Evolutionary conservation across 2,888 invertebrate genomes (phyloP).

Genomic region (Campoplex nolae): DNA sequence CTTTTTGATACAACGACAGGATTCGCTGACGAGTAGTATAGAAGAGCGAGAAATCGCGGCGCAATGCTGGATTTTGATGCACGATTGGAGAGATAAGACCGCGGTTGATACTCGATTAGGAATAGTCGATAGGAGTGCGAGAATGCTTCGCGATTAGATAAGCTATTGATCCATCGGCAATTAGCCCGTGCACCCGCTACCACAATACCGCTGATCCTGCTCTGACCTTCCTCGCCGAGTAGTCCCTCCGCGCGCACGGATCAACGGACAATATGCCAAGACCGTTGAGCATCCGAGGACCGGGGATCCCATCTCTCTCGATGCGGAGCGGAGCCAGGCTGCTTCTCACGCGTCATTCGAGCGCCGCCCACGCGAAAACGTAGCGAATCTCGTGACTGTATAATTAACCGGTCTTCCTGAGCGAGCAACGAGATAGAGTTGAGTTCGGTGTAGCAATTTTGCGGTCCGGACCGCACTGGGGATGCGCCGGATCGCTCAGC

Average conservation of each 20-base stretch:
- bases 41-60: too few relatives aligned
- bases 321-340: conserved; percentile 10
- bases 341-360: conserved; percentile 54
- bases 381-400: conserved; percentile 71
- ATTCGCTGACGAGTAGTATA: too few relatives aligned
- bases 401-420: conserved; percentile 75
- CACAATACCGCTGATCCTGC: conserved; percentile 63
- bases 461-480: conserved; percentile 51
- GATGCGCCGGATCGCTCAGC: conserved; percentile 58
- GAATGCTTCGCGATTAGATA: conserved; percentile 74
- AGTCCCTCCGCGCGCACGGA: conserved; percentile 42
- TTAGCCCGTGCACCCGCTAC: conserved; percentile 74
- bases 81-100: not conserved
- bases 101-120: not conserved
- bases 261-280: conserved; percentile 31
- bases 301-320: conserved; percentile 34
- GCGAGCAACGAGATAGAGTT: conserved; percentile 44
- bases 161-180: conserved; percentile 81
- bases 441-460: conserved; percentile 63
- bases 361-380: conserved; percentile 66
- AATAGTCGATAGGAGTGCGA: conserved; percentile 54
- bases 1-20: too few relatives aligned
- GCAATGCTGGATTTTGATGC: too few relatives aligned
- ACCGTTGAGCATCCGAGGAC: conserved; percentile 31
- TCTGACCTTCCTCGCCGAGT: conserved; percentile 52